Base-by-base conservation (phyloP, 2,888 invertebrate genomes). In the Cetonia aurata region DNA sequence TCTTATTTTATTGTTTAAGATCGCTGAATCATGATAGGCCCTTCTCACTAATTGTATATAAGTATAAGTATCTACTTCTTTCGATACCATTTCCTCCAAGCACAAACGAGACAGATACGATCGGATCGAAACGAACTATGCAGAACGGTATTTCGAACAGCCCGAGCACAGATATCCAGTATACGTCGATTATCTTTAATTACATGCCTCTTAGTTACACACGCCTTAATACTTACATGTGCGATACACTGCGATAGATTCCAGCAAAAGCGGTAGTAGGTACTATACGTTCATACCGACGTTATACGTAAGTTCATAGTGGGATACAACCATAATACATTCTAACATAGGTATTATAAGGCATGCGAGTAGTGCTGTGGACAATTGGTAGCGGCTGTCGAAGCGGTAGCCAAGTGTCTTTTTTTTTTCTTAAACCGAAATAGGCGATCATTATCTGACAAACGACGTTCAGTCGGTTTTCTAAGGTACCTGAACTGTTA, bases 131-230 rank as follows among this genome's bases (percentile, higher is more conserved):
- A 17, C 48, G 44, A 48, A 33, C 50, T 62, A 62, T 62, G 62
- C 62, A 62, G 62, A 62, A 62, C 62, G 62, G 62, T 62, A 62
- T 62, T 62, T 42, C 15, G 13, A 57, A 57, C 15, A 42, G 25
- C 25, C 4, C 25, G 25, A 25, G 25, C 48, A 62, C 62, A 62
- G 62, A 62, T 25, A 25, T 4, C 25, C 1, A 25, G 25, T 4
- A 25, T 62, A 48, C 48, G 44, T 33, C 33, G 62, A 62, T 62
- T 62, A 62, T 62, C 62, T 62, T 60, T 62, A 62, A 62, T 62
- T 62, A 62, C 62, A 48, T 13, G 48, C 25, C 59, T 56, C 56
- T n/a, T 41, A 37, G 15, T 17, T 17, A 56, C 25, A 37, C 55
- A 19, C 44, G 44, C 44, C 13, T 13, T 10, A 6, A 13, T 13